Percentiles rank a stretch among this genome's conserved stretches.
These are phyloP conservation scores for Acanthoscelides obtectus DNA, from an alignment of 2,888 invertebrate species.

Conservation along the genomic window DNA sequence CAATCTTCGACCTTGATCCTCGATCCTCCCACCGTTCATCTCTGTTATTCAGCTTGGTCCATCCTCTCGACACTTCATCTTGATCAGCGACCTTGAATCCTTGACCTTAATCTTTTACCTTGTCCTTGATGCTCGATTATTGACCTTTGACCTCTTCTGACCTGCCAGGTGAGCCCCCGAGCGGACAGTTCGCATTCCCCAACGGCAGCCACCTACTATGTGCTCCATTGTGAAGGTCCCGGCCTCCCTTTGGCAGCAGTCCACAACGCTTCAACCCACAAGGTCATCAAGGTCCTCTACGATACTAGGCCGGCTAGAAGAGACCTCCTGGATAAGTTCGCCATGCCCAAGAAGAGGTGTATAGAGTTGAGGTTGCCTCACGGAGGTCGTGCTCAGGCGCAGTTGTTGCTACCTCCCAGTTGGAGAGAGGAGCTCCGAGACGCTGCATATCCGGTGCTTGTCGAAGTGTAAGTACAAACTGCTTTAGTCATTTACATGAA, in stretches of 20 bases:
- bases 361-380: conserved; percentile 82
- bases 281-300: conserved; percentile 71
- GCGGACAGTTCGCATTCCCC: conserved; percentile 23
- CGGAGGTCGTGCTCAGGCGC: conserved; percentile 83
- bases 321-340: conserved; percentile 67
- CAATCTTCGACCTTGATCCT: too few relatives aligned
- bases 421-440: conserved; percentile 82
- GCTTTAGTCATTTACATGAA: too few relatives aligned
- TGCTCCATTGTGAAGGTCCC: conserved; percentile 88
- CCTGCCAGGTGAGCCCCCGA: conserved; percentile 40
- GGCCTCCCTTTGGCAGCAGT: conserved; percentile 80
- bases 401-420: conserved; percentile 81
- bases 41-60: too few relatives aligned
- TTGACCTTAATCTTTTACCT: too few relatives aligned
- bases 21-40: too few relatives aligned
- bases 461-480: conserved; percentile 69
- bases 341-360: conserved; percentile 76
- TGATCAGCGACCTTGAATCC: too few relatives aligned
- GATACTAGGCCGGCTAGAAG: conserved; percentile 58
- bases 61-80: too few relatives aligned
- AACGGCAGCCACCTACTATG: conserved; percentile 53
- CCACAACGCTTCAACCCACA: conserved; percentile 71
- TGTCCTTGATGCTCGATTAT: too few relatives aligned
- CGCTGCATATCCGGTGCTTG: conserved; percentile 83
- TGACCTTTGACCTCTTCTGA: neutral